phyloP scores from a whole-genome alignment of 2,888 invertebrate species.

The Craniophora ligustri region DNA sequence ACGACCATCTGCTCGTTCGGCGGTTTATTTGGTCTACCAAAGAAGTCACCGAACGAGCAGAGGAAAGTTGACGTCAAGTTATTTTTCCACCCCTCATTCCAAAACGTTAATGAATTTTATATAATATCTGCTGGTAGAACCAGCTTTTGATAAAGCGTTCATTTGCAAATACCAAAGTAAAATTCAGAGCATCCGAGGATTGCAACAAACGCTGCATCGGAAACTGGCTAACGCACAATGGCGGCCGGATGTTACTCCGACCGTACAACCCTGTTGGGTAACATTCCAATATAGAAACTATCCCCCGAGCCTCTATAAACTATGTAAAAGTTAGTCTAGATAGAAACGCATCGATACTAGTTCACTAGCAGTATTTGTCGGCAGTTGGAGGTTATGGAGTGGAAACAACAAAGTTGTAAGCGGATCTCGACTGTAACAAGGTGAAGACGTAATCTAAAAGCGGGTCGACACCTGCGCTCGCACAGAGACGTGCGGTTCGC shows the following conservation, averaged over 20 bases:
- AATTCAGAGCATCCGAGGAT: conserved; percentile 14
- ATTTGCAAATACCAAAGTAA: no score
- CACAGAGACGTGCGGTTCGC: no score
- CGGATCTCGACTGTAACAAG: not conserved
- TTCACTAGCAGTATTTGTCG: not conserved
- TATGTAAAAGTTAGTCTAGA: not conserved
- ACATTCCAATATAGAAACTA: conserved; percentile 3
- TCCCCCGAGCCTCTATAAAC: not conserved
- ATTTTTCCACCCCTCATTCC: no score
- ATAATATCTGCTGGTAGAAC: no score
- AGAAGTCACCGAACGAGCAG: no score
- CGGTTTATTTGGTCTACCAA: no score
- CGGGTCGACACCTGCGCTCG: no score
- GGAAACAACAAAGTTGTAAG: not conserved
- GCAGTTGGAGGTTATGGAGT: not conserved
- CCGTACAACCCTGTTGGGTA: conserved; percentile 2
- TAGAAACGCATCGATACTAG: not conserved
- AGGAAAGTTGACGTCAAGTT: no score
- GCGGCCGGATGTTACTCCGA: not conserved
- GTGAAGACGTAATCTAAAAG: not conserved
- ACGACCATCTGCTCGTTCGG: no score
- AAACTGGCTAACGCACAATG: not conserved
- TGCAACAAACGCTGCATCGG: not conserved
- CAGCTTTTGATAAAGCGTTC: no score
- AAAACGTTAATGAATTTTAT: no score